Evolutionary conservation across 2,113 vertebrate genomes (phyloP).

Genomic region (Etia nguti): DNA sequence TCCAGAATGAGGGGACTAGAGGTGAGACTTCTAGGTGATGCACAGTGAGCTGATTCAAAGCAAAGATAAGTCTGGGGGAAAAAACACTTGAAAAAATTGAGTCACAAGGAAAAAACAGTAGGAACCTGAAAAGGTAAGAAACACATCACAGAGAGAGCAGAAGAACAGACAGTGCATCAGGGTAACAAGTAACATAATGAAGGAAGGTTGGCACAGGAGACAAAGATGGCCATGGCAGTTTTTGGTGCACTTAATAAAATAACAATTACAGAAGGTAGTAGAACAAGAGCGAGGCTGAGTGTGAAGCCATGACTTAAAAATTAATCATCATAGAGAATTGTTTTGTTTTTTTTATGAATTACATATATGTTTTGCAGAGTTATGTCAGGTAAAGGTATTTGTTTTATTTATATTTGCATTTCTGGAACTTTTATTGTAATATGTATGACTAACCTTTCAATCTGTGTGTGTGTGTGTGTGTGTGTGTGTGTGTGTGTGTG

Average conservation of each 20-base stretch:
- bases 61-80: neutral
- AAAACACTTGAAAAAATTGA: too few relatives aligned
- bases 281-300: neutral
- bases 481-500: too few relatives aligned
- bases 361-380: neutral
- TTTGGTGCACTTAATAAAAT: neutral
- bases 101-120: neutral
- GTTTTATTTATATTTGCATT: neutral
- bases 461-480: neutral
- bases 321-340: too few relatives aligned
- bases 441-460: neutral
- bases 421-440: neutral
- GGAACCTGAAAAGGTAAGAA: neutral
- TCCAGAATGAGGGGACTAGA: neutral
- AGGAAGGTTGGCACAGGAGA: neutral
- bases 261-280: neutral
- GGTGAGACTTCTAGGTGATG: neutral
- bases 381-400: neutral
- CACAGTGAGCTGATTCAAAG: neutral
- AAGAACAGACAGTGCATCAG: neutral
- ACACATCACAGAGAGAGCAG: fast-evolving
- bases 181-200: neutral
- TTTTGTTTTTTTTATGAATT: too few relatives aligned
- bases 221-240: neutral
- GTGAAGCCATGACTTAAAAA: neutral